These are phyloP conservation scores for Noctua pronuba DNA, from an alignment of 2,888 invertebrate species.

Conservation along the genomic window DNA sequence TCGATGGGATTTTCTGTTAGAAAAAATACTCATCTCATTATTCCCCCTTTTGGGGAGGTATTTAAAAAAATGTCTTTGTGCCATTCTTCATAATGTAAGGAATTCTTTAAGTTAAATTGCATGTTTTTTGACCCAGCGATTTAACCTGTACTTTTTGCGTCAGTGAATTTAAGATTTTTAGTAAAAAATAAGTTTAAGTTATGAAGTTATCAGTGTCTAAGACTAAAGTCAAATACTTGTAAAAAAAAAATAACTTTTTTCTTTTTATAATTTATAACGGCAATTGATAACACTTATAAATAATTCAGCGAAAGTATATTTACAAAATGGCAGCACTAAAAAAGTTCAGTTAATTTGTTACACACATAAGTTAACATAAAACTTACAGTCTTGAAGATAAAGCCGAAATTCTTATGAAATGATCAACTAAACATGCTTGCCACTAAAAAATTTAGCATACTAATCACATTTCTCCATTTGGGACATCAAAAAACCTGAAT, in stretches of 20 bases:
- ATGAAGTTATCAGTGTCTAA: background rate
- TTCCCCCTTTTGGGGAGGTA: background rate
- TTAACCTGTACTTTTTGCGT: background rate
- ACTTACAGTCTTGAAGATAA: background rate
- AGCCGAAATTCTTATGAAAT: background rate
- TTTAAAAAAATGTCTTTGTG: background rate
- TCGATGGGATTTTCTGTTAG: background rate
- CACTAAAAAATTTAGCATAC: conserved; percentile 69
- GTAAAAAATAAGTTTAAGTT: background rate
- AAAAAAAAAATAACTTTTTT: conserved; percentile 26
- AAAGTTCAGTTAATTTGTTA: conserved; percentile 21
- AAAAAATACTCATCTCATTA: background rate
- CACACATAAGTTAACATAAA: conserved; percentile 2
- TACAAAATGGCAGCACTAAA: conserved; percentile 40
- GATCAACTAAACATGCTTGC: conserved; percentile 20
- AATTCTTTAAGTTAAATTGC: background rate
- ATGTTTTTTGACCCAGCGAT: background rate
- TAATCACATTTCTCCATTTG: conserved; percentile 70
- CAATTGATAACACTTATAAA: conserved; percentile 56
- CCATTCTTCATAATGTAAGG: background rate
- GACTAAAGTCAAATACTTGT: conserved; percentile 27
- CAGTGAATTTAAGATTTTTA: background rate
- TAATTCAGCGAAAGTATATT: conserved; percentile 64
- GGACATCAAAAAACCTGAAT: conserved; percentile 67
- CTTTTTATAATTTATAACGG: conserved; percentile 49